Conservation (phyloP, 2,797 vertebrate species). For the Sebastes dallii region DNA sequence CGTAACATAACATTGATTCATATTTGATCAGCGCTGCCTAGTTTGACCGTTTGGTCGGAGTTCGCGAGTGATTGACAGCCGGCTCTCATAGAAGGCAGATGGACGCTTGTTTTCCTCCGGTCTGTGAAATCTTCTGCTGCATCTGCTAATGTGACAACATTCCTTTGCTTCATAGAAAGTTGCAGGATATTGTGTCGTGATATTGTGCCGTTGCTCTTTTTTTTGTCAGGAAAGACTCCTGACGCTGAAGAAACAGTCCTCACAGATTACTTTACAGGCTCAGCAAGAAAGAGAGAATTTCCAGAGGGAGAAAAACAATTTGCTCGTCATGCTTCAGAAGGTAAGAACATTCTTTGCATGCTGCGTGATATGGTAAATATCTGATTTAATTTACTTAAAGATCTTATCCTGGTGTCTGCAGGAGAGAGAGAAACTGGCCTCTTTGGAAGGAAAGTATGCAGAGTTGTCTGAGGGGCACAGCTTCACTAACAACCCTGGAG, state of each 20-base stretch:
- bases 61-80: no score
- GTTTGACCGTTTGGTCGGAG: no score
- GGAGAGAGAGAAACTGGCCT: constrained; percentile 81
- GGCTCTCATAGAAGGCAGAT: no score
- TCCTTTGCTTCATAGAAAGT: not conserved
- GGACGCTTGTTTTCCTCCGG: no score
- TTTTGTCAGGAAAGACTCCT: constrained; percentile 88
- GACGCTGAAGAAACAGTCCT: constrained; percentile 93
- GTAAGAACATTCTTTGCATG: constrained; percentile 41
- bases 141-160: not conserved
- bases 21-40: no score
- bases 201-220: not conserved
- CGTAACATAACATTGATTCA: no score
- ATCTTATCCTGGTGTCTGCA: constrained; percentile 42
- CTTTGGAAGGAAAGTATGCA: constrained; percentile 83
- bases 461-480: constrained; percentile 80
- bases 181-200: not conserved
- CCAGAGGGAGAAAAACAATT: constrained; percentile 83
- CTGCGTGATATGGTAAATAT: not conserved
- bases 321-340: constrained; percentile 84
- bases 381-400: constrained; percentile 2
- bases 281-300: constrained; percentile 84
- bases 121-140: not conserved
- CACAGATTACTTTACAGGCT: constrained; percentile 81
- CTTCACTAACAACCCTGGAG: constrained; percentile 68